Evolutionary conservation across 2,888 invertebrate genomes (phyloP), one percentile per base, ranked within the genome.

Genomic region (Saturnia pavonia): DNA sequence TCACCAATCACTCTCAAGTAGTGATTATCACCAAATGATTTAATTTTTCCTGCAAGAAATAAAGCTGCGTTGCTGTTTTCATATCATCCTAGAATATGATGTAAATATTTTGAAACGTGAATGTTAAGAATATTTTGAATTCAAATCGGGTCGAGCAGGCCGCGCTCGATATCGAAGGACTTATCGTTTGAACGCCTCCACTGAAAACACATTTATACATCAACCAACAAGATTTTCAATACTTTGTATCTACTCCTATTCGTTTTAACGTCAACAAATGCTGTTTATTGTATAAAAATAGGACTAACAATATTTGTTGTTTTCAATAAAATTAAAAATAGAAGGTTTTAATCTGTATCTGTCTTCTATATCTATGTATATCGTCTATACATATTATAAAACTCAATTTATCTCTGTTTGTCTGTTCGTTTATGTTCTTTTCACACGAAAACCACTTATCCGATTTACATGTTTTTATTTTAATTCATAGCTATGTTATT

Each of bases 161-260:
- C 73, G 12, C 79, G 77, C 72, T 76, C 78, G 75, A 78, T 80
- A 81, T 80, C 77, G 80, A 81, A n/a, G n/a, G n/a, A n/a, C 80
- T 79, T 73, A 74, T 75, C 74, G 77, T 77, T 74, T 77, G 72
- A 71, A 75, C 67, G 74, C 74, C 73, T 73, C 71, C 72, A 73
- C 74, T 74, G 42, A 34, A 34, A n/a, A 14, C 40, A 54, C 42
- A 1, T 68, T 40, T 68, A 51, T 57, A 40, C 57, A 57, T 68
- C n/a, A 69, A 69, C 60, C 16, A n/a, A 51, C 51, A 40, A 66
- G 1, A 60, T 27, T 27, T 27, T 27, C 14, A 1, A 14, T 60
- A 60, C 25, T 60, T 60, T 60, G 27, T 60, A 60, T 60, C 12
- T 60, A 60, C 14, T 14, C 14, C 12, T 60, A 60, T 60, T 60